These are phyloP conservation scores for Diplodus sargus DNA, from an alignment of 2,797 vertebrate species.

Conservation along the genomic window DNA sequence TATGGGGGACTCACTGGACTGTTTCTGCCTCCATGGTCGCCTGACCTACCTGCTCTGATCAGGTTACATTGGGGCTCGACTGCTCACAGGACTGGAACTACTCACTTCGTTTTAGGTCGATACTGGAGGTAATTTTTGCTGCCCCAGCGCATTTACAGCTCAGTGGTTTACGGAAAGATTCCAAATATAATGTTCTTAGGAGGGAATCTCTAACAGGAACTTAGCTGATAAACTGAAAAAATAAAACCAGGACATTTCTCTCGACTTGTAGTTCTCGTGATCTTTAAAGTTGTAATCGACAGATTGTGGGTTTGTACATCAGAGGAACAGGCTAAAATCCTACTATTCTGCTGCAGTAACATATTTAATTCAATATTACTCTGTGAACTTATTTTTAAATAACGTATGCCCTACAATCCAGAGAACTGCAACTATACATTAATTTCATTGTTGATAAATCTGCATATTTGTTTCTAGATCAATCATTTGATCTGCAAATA, in stretches of 20 bases:
- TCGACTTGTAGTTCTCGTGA: too few relatives aligned
- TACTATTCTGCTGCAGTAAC: too few relatives aligned
- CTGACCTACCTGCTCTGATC: slow-evolving; percentile 71
- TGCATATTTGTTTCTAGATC: neutral
- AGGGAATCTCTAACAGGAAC: neutral
- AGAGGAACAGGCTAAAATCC: too few relatives aligned
- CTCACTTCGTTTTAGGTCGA: slow-evolving; percentile 54
- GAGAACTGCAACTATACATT: neutral
- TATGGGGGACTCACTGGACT: slow-evolving; percentile 40
- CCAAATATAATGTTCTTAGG: neutral
- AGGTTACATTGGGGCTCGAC: slow-evolving; percentile 64
- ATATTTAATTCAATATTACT: too few relatives aligned
- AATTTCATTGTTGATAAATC: neutral
- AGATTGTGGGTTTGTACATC: too few relatives aligned
- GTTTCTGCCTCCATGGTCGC: slow-evolving; percentile 38
- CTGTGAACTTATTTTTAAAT: neutral
- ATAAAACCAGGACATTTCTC: too few relatives aligned
- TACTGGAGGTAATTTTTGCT: slow-evolving; percentile 29
- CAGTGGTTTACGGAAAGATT: neutral
- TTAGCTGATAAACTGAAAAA: too few relatives aligned
- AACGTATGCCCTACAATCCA: neutral
- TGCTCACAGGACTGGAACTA: slow-evolving; percentile 50
- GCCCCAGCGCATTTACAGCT: slow-evolving; percentile 11
- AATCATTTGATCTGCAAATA: neutral
- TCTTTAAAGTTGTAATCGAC: too few relatives aligned